A percentile compares a stretch with the other conserved stretches of the same genome.
Conservation (phyloP, 2,113 vertebrate genomes). For the Pseudorasbora parva region DNA sequence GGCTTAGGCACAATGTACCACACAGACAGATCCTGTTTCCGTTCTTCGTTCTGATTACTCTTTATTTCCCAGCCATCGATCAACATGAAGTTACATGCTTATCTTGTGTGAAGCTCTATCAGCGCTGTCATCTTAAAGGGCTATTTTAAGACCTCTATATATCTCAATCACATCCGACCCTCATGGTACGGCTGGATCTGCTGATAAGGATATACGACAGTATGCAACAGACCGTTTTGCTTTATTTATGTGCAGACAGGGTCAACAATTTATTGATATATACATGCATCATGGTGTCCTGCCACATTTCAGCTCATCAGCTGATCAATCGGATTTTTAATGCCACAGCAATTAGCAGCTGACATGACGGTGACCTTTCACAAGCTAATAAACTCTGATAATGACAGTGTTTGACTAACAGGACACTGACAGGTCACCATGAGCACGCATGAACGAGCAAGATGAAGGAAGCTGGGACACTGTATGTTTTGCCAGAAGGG, state of each 20-base stretch:
- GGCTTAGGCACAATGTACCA: neutral
- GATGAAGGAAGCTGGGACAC: neutral
- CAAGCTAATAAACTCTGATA: slow-evolving; percentile 13
- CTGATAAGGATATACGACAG: slow-evolving; percentile 28
- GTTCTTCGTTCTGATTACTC: slow-evolving; percentile 32
- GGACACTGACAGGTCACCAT: neutral
- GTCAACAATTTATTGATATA: neutral
- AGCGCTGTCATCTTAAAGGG: slow-evolving; percentile 40
- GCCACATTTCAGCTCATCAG: slow-evolving; percentile 1
- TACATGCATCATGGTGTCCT: neutral
- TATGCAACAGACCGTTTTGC: neutral
- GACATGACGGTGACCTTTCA: slow-evolving; percentile 17
- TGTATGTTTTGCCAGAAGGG: neutral
- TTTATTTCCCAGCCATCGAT: slow-evolving; percentile 46
- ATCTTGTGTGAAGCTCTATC: slow-evolving; percentile 27
- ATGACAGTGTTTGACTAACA: slow-evolving; percentile 19
- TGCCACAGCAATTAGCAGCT: neutral
- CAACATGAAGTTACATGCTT: slow-evolving; percentile 36
- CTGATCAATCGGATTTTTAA: neutral
- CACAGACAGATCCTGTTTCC: slow-evolving; percentile 5
- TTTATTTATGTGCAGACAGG: slow-evolving; percentile 26
- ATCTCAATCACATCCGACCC: slow-evolving; percentile 3
- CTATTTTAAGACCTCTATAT: slow-evolving; percentile 47
- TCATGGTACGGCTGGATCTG: neutral
- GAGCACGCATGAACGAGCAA: neutral